A percentile compares a stretch with the other conserved stretches of the same genome.
phyloP scores from a whole-genome alignment of 2,113 vertebrate species.

The Melanerpes formicivorus region DNA sequence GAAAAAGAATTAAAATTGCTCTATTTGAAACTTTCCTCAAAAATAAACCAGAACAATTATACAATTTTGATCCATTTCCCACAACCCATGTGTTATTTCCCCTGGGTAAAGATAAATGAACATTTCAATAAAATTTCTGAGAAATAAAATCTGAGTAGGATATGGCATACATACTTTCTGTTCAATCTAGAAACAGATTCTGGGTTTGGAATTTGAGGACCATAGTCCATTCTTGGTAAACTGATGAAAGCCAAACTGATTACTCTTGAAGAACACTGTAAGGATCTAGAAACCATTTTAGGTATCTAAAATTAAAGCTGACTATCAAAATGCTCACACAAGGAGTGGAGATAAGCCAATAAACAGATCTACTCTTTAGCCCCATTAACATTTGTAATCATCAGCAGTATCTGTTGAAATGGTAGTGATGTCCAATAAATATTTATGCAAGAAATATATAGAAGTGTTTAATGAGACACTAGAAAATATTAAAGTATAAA shows the following conservation, averaged over 20 bases:
- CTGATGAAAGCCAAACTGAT: background rate
- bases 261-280: background rate
- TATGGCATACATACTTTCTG: background rate
- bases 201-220: background rate
- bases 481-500: background rate
- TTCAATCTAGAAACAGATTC: background rate
- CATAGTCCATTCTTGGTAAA: background rate
- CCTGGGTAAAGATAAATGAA: background rate
- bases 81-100: background rate
- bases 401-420: background rate
- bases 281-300: background rate
- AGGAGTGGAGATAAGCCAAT: background rate
- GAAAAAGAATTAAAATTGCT: background rate
- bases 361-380: background rate
- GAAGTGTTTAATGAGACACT: accelerated
- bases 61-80: background rate
- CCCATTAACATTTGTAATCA: background rate
- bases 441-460: background rate
- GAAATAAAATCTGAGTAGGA: background rate
- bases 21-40: background rate
- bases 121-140: background rate
- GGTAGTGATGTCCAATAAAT: background rate
- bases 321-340: background rate
- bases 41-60: background rate
- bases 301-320: background rate